phyloP scores from a whole-genome alignment of 35 echinoderm and acorn worm genomes.

The Lytechinus variegatus region DNA sequence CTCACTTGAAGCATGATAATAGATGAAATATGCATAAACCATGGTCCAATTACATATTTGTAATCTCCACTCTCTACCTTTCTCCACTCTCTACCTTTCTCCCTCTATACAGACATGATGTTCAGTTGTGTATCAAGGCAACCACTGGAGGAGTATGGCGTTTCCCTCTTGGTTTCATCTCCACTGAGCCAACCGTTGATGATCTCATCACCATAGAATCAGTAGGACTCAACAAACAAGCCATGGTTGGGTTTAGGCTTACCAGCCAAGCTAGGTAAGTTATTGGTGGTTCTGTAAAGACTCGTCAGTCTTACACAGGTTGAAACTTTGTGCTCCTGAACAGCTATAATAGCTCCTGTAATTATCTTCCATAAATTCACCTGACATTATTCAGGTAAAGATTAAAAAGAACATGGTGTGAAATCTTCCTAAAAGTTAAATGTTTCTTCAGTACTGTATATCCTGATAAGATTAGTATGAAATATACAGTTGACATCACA shows the following conservation, averaged over 20 bases:
- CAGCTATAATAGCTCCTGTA: background rate
- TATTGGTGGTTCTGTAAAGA: background rate
- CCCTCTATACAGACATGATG: slow-evolving; percentile 67
- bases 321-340: background rate
- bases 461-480: too few relatives aligned
- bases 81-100: too few relatives aligned
- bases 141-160: slow-evolving; percentile 97
- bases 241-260: slow-evolving; percentile 90
- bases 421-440: too few relatives aligned
- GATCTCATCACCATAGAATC: slow-evolving; percentile 94
- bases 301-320: background rate
- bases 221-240: slow-evolving; percentile 81
- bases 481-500: too few relatives aligned
- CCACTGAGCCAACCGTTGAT: slow-evolving; percentile 84
- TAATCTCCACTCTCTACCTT: too few relatives aligned
- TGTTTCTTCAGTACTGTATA: too few relatives aligned
- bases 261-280: slow-evolving; percentile 94
- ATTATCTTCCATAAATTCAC: too few relatives aligned
- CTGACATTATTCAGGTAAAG: too few relatives aligned
- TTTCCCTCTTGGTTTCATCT: slow-evolving; percentile 80
- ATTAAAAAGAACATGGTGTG: too few relatives aligned
- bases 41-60: too few relatives aligned
- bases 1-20: too few relatives aligned
- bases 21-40: too few relatives aligned
- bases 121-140: slow-evolving; percentile 80